phyloP scores from a whole-genome alignment of 2,113 vertebrate species.

The Syngnathus floridae region DNA sequence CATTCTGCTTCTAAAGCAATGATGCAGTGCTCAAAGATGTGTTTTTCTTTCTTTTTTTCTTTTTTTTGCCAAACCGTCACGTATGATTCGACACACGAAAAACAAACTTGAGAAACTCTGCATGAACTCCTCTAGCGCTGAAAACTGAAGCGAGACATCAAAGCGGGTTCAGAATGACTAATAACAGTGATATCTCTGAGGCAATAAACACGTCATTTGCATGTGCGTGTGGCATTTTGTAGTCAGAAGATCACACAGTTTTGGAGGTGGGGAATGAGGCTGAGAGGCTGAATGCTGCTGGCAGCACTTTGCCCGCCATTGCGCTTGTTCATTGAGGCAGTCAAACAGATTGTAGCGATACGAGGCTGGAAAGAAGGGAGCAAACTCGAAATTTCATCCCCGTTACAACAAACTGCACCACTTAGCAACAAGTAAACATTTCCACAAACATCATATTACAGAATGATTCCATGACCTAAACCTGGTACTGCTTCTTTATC shows the following conservation, averaged over 20 bases:
- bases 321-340: slow-evolving; percentile 28
- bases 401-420: slow-evolving; percentile 18
- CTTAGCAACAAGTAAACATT: slow-evolving; percentile 23
- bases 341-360: slow-evolving; percentile 25
- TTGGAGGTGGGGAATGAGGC: slow-evolving; percentile 23
- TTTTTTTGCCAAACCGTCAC: slow-evolving; percentile 37
- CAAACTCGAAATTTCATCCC: slow-evolving; percentile 26
- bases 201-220: slow-evolving; percentile 36
- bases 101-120: slow-evolving; percentile 46
- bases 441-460: slow-evolving; percentile 12
- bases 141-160: slow-evolving; percentile 37
- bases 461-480: slow-evolving; percentile 37
- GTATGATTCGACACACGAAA: slow-evolving; percentile 43
- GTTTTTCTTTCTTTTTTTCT: not conserved
- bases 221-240: slow-evolving; percentile 25
- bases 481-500: not conserved
- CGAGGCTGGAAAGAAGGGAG: slow-evolving; percentile 23
- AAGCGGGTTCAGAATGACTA: slow-evolving; percentile 15
- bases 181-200: slow-evolving; percentile 28
- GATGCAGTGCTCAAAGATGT: slow-evolving; percentile 43
- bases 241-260: slow-evolving; percentile 24
- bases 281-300: slow-evolving; percentile 24
- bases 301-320: slow-evolving; percentile 10
- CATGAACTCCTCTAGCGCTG: slow-evolving; percentile 35
- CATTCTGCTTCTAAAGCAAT: slow-evolving; percentile 40